These are phyloP conservation scores for Scyliorhinus canicula DNA, from an alignment of 2,797 vertebrate species.

Conservation along the genomic window DNA sequence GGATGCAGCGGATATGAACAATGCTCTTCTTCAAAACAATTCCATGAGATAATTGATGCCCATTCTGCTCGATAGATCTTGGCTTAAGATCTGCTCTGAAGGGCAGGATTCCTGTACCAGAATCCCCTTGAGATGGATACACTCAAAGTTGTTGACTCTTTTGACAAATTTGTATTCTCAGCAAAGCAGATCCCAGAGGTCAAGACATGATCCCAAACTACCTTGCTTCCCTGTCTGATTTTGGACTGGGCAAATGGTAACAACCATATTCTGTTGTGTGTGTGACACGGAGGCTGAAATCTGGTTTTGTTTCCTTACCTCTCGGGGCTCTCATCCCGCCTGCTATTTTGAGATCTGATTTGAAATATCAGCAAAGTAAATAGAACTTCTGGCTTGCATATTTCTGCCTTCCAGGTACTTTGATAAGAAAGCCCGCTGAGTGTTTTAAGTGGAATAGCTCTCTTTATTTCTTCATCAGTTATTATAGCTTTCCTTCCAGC, in stretches of 20 bases:
- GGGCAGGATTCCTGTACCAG: neutral
- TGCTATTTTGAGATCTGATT: neutral
- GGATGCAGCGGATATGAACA: neutral
- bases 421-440: neutral
- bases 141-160: neutral
- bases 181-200: neutral
- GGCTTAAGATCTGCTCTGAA: neutral
- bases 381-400: neutral
- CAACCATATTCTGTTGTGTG: neutral
- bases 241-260: neutral
- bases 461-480: neutral
- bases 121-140: neutral
- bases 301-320: neutral
- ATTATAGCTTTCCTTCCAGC: constrained; percentile 28
- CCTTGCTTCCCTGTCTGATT: neutral
- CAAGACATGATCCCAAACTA: no score
- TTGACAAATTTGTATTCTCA: neutral
- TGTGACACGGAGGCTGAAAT: neutral
- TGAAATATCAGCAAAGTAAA: neutral
- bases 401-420: neutral
- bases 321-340: neutral
- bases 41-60: neutral
- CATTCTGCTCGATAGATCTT: neutral
- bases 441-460: neutral
- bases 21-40: neutral